Percentiles rank a stretch among this genome's conserved stretches.
Conservation (phyloP, 2,888 invertebrate species). For the Petrolisthes manimaculis region DNA sequence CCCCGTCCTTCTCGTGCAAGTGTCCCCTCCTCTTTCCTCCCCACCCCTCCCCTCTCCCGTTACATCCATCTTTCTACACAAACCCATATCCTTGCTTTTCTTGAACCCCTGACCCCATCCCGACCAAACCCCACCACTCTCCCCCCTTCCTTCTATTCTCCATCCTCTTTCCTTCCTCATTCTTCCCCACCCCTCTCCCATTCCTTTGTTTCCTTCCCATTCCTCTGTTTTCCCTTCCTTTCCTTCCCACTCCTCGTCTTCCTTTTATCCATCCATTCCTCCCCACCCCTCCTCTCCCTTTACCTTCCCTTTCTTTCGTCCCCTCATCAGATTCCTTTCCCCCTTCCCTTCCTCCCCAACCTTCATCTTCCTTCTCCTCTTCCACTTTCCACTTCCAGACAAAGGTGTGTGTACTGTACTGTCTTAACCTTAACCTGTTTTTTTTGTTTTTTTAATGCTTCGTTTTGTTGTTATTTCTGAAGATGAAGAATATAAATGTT, state of each 20-base stretch:
- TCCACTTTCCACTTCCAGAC: too few relatives aligned
- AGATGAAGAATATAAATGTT: too few relatives aligned
- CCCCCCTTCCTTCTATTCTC: not conserved
- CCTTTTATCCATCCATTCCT: not conserved
- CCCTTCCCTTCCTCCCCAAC: too few relatives aligned
- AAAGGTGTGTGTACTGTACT: too few relatives aligned
- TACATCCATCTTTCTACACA: not conserved
- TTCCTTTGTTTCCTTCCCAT: not conserved
- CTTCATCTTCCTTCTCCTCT: too few relatives aligned
- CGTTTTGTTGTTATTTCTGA: too few relatives aligned
- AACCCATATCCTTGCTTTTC: too few relatives aligned
- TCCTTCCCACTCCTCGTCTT: not conserved
- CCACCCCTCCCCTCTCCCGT: not conserved
- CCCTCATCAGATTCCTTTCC: not conserved
- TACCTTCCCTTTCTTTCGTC: not conserved
- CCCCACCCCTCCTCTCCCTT: not conserved
- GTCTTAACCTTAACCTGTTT: too few relatives aligned
- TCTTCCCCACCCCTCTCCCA: not conserved
- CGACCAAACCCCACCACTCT: not conserved
- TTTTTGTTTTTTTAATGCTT: too few relatives aligned
- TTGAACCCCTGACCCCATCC: not conserved
- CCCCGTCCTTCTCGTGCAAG: not conserved
- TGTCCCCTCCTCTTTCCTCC: not conserved
- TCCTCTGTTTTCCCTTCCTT: not conserved
- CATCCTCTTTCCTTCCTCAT: not conserved